These are phyloP conservation scores for Eumaeus atala DNA, from an alignment of 1,140 invertebrate genomes.

Conservation along the genomic window DNA sequence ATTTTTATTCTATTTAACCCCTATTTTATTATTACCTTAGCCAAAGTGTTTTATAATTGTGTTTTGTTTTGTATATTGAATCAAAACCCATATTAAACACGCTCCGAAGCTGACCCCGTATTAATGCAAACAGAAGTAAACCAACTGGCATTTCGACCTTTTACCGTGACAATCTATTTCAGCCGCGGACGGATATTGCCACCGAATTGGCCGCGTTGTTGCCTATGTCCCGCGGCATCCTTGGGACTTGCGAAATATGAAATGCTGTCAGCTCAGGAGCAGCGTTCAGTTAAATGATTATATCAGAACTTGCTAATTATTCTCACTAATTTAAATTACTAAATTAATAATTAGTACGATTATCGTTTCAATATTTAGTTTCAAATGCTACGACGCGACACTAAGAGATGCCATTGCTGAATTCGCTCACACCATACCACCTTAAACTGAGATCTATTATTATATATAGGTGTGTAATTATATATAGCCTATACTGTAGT, in stretches of 20 bases:
- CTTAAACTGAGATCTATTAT: too few relatives aligned
- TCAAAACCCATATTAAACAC: not conserved
- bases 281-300: too few relatives aligned
- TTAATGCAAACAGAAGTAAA: not conserved
- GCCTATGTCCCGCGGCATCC: slow-evolving; percentile 1
- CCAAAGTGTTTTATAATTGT: slow-evolving; percentile 3
- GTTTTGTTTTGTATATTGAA: slow-evolving; percentile 9
- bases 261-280: slow-evolving; percentile 10
- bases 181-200: slow-evolving; percentile 19
- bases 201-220: slow-evolving; percentile 21
- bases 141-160: slow-evolving; percentile 19
- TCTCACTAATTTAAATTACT: too few relatives aligned
- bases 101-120: too few relatives aligned
- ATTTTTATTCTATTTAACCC: not conserved
- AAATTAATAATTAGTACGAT: too few relatives aligned
- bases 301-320: too few relatives aligned
- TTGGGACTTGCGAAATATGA: slow-evolving; percentile 1
- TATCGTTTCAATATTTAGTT: too few relatives aligned
- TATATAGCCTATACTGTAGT: too few relatives aligned
- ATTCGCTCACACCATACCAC: too few relatives aligned
- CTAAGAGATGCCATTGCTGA: too few relatives aligned
- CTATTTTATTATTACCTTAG: not conserved
- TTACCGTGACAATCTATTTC: slow-evolving; percentile 25
- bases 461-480: too few relatives aligned
- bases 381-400: too few relatives aligned